Conservation (phyloP, 2,888 invertebrate species). For the Lumbricus terrestris region DNA sequence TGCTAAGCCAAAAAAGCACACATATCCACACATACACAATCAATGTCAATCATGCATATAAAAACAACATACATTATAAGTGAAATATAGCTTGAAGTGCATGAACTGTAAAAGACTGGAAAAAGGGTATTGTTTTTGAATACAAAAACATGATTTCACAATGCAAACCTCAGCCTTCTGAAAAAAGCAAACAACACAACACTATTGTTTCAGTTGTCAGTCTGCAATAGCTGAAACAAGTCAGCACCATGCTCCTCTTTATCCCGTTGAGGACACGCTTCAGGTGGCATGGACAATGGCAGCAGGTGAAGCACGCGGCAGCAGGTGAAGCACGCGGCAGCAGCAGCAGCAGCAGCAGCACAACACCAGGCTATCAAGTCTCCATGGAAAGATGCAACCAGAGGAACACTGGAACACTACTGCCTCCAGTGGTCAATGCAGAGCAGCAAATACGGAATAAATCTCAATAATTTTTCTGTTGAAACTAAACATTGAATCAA, state of each 20-base stretch:
- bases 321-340: not conserved
- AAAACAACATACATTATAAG: not conserved
- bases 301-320: not conserved
- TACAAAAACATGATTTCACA: not conserved
- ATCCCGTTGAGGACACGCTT: too few species aligned
- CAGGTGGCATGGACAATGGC: not conserved
- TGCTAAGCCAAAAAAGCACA: not conserved
- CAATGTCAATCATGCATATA: too few species aligned
- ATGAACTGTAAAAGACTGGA: not conserved
- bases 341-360: not conserved
- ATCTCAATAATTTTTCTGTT: not conserved
- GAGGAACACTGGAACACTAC: not conserved
- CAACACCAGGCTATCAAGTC: not conserved
- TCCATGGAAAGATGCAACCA: not conserved
- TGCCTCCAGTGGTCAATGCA: not conserved
- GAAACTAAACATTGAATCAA: not conserved
- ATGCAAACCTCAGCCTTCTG: not conserved
- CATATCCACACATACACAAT: constrained; percentile 3
- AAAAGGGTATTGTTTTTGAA: not conserved
- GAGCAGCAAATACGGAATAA: constrained; percentile 4
- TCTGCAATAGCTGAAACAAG: not conserved
- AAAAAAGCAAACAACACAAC: not conserved
- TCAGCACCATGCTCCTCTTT: too few species aligned
- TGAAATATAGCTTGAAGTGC: not conserved
- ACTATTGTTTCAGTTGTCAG: not conserved